Evolutionary conservation across 1,140 invertebrate genomes (phyloP), one percentile per base, ranked within the genome.

Genomic region (Chymomyza costata): DNA sequence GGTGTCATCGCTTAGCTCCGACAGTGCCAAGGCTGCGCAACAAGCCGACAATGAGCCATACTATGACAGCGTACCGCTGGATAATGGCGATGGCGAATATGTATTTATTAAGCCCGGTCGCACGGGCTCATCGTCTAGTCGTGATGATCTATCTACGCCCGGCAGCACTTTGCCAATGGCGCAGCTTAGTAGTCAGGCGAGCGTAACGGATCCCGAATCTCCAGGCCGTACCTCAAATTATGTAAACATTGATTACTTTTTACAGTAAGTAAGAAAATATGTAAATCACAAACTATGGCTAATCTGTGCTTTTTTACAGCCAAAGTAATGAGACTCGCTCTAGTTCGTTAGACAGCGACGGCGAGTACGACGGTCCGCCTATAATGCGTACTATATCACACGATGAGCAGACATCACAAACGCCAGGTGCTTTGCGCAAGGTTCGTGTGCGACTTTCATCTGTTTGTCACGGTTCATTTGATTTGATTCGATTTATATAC

Each of bases 171-270:
- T 90, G 66, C 87, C 89, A 34, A 52, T 83, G 59, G 57, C 68
- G 15, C 80, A 82, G 32, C 44, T 83, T 6, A 82, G 65, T 45
- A 83, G 71, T 52, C 82, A 87, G 62, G 60, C 83, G 51, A 84
- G 81, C 62, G 84, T 85, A 16, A 65, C 73, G 14, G 90, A 92
- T 68, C 92, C 92, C 18, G 92, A 94, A 84, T 91, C 91, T 31
- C 91, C 92, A 18, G 90, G 91, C 59, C 89, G 91, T 83, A 90
- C 90, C 44, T 92, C 92, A 55, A 95, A 95, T 87, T 95, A 95
- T 87, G 93, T 95, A 82, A 95, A 95, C 86, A 95, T 95, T 87
- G 93, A 95, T 83, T 95, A 94, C 85, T 95, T 95, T 71, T 90
- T 95, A 78, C 89, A 93, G 92, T 94, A 86, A 90, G 90, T 90